These are phyloP conservation scores for Pterocles orientalis DNA, from an alignment of 2,113 vertebrate species.

Conservation along the genomic window DNA sequence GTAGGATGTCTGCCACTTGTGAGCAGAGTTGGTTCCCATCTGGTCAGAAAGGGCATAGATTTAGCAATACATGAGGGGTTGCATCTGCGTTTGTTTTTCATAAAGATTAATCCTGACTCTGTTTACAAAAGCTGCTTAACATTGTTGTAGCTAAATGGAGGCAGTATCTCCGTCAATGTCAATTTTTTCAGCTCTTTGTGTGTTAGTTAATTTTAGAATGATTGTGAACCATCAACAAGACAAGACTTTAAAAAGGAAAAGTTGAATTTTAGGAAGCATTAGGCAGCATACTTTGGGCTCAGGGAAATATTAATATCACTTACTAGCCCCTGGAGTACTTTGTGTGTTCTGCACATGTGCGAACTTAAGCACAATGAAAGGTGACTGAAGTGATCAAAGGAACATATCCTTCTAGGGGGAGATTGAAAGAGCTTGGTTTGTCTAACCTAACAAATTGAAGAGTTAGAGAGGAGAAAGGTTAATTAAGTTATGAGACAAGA, in stretches of 20 bases:
- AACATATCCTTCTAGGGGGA: background rate
- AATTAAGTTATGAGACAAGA: background rate
- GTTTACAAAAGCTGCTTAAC: background rate
- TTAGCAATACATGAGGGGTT: background rate
- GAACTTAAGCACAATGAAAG: background rate
- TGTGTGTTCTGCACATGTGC: background rate
- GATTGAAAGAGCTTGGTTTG: background rate
- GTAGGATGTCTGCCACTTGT: too few species aligned
- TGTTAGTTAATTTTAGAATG: background rate
- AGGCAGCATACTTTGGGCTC: background rate
- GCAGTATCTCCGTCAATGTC: rapidly evolving
- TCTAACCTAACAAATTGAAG: background rate
- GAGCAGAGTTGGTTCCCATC: background rate
- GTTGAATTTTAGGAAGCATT: background rate
- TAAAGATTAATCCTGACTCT: background rate
- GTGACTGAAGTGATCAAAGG: background rate
- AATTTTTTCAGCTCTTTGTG: background rate
- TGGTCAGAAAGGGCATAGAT: background rate
- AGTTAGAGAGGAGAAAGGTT: background rate
- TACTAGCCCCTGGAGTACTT: background rate
- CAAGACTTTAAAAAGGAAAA: background rate
- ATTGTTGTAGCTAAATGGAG: background rate
- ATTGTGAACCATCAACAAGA: background rate
- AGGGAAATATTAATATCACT: background rate
- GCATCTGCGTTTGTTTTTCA: background rate